Conservation (phyloP, 2,797 vertebrate species). For the Pangasius macronema region DNA sequence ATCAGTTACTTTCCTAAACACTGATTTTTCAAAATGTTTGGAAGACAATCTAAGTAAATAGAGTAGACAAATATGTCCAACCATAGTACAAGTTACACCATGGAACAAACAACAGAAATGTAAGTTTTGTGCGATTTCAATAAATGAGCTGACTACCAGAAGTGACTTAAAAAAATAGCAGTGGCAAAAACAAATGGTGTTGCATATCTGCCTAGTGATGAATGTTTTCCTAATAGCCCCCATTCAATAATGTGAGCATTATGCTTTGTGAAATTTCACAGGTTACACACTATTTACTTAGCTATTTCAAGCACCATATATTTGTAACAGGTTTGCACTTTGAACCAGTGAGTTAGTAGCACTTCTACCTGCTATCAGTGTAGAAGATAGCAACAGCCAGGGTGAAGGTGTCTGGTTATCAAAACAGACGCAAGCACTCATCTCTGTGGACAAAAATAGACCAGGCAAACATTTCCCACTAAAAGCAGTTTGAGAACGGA, state of each 20-base stretch:
- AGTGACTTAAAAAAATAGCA: background rate
- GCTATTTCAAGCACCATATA: background rate
- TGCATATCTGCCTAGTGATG: background rate
- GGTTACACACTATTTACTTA: background rate
- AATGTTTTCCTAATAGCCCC: background rate
- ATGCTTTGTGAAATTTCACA: background rate
- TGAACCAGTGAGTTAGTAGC: slow-evolving; percentile 14
- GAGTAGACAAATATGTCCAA: background rate
- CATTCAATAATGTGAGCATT: background rate
- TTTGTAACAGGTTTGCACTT: slow-evolving; percentile 17
- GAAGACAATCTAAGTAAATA: background rate
- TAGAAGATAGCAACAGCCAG: slow-evolving; percentile 14
- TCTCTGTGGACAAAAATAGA: slow-evolving; percentile 53
- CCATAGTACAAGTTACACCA: background rate
- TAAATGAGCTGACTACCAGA: background rate
- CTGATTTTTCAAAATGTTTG: background rate
- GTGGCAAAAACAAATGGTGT: background rate
- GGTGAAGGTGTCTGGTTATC: slow-evolving; percentile 34
- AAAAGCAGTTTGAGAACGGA: slow-evolving; percentile 33
- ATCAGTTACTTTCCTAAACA: background rate
- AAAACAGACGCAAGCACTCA: slow-evolving; percentile 27
- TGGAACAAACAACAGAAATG: background rate
- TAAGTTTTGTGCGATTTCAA: background rate
- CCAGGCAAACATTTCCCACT: slow-evolving; percentile 43
- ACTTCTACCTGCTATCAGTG: slow-evolving; percentile 37